Conservation (phyloP, 2,113 vertebrate species). For the Geococcyx californianus region DNA sequence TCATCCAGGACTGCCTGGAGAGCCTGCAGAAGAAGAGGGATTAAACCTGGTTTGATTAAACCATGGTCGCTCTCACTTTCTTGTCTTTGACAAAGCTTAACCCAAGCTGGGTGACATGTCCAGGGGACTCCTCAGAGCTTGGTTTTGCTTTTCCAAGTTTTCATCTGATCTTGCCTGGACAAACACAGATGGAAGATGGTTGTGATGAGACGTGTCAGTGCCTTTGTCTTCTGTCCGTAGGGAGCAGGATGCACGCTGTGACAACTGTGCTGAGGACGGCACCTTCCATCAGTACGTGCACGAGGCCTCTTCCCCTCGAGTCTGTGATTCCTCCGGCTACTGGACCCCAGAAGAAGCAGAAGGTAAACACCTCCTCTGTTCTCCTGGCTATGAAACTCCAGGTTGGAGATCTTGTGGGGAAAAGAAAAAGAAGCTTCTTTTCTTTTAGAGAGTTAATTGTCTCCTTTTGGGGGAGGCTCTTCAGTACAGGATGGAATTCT, state of each 20-base stretch:
- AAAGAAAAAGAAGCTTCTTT: background rate
- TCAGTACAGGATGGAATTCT: background rate
- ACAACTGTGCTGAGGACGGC: conserved; percentile 85
- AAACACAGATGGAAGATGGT: fast-evolving
- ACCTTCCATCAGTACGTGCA: conserved; percentile 87
- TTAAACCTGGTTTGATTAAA: background rate
- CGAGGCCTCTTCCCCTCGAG: conserved; percentile 85
- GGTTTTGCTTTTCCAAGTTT: background rate
- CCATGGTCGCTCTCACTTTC: fast-evolving
- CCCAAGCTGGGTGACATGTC: background rate
- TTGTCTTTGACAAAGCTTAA: background rate
- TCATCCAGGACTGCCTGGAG: background rate
- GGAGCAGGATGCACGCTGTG: conserved; percentile 75
- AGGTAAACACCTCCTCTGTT: conserved; percentile 75
- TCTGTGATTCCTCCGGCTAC: conserved; percentile 93
- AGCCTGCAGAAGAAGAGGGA: background rate
- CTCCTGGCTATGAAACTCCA: background rate
- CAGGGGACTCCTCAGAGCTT: background rate
- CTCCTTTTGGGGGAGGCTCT: background rate
- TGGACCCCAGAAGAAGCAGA: conserved; percentile 97
- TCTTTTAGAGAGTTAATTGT: background rate
- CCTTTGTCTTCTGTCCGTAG: conserved; percentile 45
- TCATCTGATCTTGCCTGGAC: background rate
- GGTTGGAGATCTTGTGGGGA: background rate
- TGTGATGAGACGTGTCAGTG: fast-evolving